Conservation (phyloP, 1,140 invertebrate genomes). For the Aphelenchoides fujianensis region DNA sequence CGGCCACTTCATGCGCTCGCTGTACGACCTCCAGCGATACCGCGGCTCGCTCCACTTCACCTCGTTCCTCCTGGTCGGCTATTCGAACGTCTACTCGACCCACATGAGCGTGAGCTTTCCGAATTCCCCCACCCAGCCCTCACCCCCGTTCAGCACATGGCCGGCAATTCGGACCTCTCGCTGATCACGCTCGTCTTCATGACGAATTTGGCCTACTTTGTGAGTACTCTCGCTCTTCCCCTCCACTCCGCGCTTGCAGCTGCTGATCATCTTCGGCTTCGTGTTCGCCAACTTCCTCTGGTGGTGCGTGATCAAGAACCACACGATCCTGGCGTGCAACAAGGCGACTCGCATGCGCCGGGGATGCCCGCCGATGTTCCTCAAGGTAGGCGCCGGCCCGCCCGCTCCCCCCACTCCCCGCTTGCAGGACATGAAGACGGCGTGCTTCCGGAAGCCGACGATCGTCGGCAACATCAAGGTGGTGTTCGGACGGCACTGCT, state of each 20-base stretch:
- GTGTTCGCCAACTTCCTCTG: conserved; percentile 8
- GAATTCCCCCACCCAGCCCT: no score
- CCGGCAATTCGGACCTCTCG: no score
- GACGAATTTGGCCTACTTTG: conserved; percentile 2
- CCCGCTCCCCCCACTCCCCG: neutral
- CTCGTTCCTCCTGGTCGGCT: neutral
- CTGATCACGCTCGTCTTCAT: neutral
- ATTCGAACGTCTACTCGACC: neutral
- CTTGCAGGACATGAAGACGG: neutral
- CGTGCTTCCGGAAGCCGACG: conserved; percentile 4
- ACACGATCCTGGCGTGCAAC: conserved; percentile 15
- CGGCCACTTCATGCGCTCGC: neutral
- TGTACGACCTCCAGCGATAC: no score
- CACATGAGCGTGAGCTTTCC: neutral
- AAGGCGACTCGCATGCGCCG: neutral
- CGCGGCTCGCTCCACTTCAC: no score
- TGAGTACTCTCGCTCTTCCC: no score
- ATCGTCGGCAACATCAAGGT: neutral
- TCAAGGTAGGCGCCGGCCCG: neutral
- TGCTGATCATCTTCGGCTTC: neutral
- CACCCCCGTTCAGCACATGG: no score
- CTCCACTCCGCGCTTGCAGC: conserved; percentile 1
- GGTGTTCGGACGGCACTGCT: neutral
- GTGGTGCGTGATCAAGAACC: neutral
- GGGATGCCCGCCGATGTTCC: neutral